Evolutionary conservation across 2,113 vertebrate genomes (phyloP), one percentile per base, ranked within the genome.

Genomic region (Cephalopholis sonnerati): DNA sequence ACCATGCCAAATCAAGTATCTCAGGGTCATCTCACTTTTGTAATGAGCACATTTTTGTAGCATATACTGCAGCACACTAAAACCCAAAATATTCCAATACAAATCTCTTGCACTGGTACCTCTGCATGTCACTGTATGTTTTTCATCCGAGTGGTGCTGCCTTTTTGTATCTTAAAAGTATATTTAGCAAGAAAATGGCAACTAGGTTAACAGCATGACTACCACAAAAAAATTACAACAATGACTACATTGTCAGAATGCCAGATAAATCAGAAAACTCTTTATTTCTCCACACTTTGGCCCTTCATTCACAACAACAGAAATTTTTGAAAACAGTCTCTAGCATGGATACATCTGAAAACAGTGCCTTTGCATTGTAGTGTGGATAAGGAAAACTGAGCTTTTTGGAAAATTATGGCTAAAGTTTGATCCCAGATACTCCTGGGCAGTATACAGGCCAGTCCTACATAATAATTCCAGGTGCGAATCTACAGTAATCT

Each of bases 1-100:
- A 54, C 15, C 12, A 66, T 64, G 53, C 77, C 46, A 65, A 83
- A 75, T 85, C 36, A 9, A 32, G 22, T 50, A 20, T 65, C 7
- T 55, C 59, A 65, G 59, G 41, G 55, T 63, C 64, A 24, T 46
- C 32, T 36, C 59, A 41, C 44, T 55, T 53, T 61, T 58, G 18
- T 66, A 32, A 68, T 64, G 53, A 74, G 29, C 41, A 32, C 20
- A 36, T 17, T 15, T 24, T 25, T 46, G 3, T 8, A 4, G 41
- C 41, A 25, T 44, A 12, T 44, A 5, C 3, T 32, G n/a, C n/a
- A 46, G 12, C 41, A 66, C 25, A 54, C 11, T 27, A 65, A 25
- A 22, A 17, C 13, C 7, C 8, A 10, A 32, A 48, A 48, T 25
- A 32, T 36, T 27, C 11, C 10, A 58, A 59, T 29, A 32, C 27